Conservation (phyloP, 2,113 vertebrate species). For the Calidris pugnax region DNA sequence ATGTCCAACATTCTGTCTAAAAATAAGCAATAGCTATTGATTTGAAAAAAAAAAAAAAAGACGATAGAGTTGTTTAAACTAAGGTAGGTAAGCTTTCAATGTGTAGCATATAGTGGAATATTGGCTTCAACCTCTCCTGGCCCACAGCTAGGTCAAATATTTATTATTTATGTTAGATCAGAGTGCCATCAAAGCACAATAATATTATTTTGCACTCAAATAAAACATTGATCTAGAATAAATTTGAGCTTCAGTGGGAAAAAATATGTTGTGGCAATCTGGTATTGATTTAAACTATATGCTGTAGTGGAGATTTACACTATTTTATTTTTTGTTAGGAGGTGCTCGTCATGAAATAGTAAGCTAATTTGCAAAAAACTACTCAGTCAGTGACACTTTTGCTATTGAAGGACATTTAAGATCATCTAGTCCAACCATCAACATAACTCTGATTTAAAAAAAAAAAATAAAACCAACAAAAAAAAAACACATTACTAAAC, state of each 20-base stretch:
- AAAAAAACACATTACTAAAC: no score
- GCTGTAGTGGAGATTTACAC: background rate
- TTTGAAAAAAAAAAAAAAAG: background rate
- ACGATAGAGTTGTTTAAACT: background rate
- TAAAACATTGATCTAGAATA: background rate
- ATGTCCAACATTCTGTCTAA: background rate
- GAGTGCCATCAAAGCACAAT: background rate
- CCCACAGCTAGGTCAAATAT: background rate
- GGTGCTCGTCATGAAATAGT: background rate
- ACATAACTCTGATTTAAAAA: no score
- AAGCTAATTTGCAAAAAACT: background rate
- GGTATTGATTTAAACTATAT: background rate
- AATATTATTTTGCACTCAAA: background rate
- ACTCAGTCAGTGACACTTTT: background rate
- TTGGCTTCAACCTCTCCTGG: background rate
- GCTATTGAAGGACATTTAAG: background rate
- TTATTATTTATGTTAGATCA: background rate
- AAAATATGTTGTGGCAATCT: background rate
- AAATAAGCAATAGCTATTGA: background rate
- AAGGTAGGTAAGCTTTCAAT: background rate
- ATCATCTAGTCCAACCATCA: no score
- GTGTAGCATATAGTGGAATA: background rate
- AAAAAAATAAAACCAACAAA: no score
- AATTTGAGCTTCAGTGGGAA: background rate
- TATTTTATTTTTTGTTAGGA: background rate